Evolutionary conservation across 2,113 vertebrate species (phyloP), one percentile per base, ranked within the genome.

Genomic region (Mobula hypostoma): DNA sequence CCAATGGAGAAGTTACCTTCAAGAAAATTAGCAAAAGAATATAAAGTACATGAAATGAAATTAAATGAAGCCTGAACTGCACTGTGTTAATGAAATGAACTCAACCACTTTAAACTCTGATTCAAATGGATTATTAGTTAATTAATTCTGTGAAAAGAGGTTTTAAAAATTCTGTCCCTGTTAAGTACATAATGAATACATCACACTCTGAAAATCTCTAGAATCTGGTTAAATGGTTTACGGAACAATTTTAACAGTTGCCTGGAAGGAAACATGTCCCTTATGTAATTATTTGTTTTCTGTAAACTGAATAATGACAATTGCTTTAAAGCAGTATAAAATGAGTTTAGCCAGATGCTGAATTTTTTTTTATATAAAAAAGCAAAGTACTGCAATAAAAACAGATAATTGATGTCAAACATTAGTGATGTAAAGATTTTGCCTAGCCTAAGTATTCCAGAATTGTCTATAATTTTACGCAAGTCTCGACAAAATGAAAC

Each of bases 21-120:
- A 93, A 40, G 91, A 93, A 93, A 93, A 93, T 93, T 93, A 29
- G 91, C 68, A 93, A 93, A 93, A 93, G 36, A 24, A 93, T 93
- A 56, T 93, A 93, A 93, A 93, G 70, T 48, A 14, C 11, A 24
- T 32, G 32, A 74, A 56, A 48, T 19, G 48, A 36, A 93, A 93
- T 7, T 56, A 48, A 12, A 92, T 1, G 21, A 92, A 92, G 70
- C 11, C 40, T 14, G 68, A 14, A 74, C 68, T 27, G 8, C 36
- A 93, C 21, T 6, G 68, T 92, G 58, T 90, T 63, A 72, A 92
- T 93, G 40, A 72, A 93, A 93, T 56, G 40, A 74, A 74, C 27
- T 19, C 66, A 56, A 74, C 5, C 24, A 27, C 24, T 14, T 93
- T 48, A 14, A 32, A 72, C 12, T 93, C 12, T 74, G 21, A 32